Evolutionary conservation across 2,888 invertebrate genomes (phyloP).

Genomic region (Merodon equestris): DNA sequence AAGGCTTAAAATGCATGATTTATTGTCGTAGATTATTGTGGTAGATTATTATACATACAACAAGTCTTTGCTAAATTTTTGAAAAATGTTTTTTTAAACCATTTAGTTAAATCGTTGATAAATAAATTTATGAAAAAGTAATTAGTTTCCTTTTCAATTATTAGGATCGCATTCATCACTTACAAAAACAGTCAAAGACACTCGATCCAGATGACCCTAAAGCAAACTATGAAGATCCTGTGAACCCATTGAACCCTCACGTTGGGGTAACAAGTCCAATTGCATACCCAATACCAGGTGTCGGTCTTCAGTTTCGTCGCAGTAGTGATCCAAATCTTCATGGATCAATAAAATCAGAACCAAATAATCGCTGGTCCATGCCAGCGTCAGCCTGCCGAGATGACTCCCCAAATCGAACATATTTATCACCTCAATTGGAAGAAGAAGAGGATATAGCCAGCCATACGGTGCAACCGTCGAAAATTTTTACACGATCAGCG

Average conservation of each 20-base stretch:
- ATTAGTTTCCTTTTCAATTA: no score
- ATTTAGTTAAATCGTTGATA: no score
- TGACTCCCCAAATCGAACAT: constrained; percentile 78
- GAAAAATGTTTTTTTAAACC: no score
- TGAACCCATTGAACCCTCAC: constrained; percentile 79
- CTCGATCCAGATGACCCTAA: constrained; percentile 97
- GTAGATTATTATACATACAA: no score
- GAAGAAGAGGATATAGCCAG: constrained; percentile 77
- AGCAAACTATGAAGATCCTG: constrained; percentile 88
- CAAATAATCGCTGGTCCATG: constrained; percentile 89
- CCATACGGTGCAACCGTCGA: constrained; percentile 72
- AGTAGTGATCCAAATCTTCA: constrained; percentile 93
- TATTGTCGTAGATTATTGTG: no score
- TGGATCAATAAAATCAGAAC: constrained; percentile 80
- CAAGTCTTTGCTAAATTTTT: no score
- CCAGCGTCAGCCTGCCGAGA: constrained; percentile 86
- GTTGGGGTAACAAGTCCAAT: constrained; percentile 89
- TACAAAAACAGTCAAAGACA: constrained; percentile 95
- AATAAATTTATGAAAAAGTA: no score
- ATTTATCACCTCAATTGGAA: constrained; percentile 78
- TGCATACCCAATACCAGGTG: constrained; percentile 80
- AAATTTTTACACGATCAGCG: constrained; percentile 78
- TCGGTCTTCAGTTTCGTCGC: constrained; percentile 87
- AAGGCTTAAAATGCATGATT: no score
- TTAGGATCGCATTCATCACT: constrained; percentile 91